Conservation (phyloP, 2,797 vertebrate genomes). For the Steatocranus sp. region DNA sequence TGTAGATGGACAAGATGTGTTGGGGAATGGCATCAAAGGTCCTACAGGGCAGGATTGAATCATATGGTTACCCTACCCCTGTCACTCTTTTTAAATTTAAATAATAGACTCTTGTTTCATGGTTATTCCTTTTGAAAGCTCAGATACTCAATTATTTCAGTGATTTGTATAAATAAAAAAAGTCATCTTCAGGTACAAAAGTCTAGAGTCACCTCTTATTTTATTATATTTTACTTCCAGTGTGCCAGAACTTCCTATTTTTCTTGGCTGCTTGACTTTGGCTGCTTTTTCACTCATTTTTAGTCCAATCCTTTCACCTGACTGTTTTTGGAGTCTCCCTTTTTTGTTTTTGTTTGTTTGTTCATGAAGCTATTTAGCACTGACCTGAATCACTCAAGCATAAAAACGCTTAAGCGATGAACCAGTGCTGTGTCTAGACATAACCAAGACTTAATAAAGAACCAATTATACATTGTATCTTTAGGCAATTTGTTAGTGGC, state of each 20-base stretch:
- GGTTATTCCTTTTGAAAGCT: neutral
- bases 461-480: neutral
- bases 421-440: neutral
- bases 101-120: neutral
- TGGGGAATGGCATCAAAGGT: neutral
- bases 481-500: neutral
- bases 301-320: neutral
- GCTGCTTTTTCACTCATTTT: neutral
- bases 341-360: neutral
- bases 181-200: neutral
- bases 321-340: accelerated
- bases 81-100: neutral
- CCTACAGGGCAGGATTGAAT: neutral
- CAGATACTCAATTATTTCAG: neutral
- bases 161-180: neutral
- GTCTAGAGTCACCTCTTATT: neutral
- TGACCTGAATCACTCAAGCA: neutral
- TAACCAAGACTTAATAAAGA: neutral
- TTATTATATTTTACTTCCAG: neutral
- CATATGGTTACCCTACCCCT: neutral
- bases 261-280: neutral
- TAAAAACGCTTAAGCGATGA: neutral
- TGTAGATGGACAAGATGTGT: neutral
- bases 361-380: neutral
- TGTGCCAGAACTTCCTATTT: neutral